Evolutionary conservation across 2,113 vertebrate genomes (phyloP).

Genomic region (Cervus canadensis): DNA sequence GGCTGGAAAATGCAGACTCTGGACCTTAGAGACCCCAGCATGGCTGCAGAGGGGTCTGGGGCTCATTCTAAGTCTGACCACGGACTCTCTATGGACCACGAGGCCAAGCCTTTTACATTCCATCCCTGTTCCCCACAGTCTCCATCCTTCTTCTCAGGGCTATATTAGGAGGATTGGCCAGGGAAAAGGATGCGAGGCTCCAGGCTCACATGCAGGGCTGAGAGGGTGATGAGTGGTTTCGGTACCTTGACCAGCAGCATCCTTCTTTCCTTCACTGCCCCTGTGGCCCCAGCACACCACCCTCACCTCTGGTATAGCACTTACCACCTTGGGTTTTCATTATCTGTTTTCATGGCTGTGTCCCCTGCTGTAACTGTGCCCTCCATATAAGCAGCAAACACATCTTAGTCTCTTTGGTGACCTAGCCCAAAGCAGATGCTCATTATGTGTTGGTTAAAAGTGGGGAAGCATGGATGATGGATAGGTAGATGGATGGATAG

Average conservation of each 20-base stretch:
- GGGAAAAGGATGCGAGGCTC: not conserved
- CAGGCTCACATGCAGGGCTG: not conserved
- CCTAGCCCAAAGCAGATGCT: not conserved
- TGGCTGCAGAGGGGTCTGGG: not conserved
- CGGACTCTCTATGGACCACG: not conserved
- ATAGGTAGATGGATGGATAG: not conserved
- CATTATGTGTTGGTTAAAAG: not conserved
- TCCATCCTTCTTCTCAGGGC: not conserved
- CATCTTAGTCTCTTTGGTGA: not conserved
- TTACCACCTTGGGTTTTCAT: not conserved
- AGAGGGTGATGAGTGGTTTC: not conserved
- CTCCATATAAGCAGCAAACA: not conserved
- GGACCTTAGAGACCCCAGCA: not conserved
- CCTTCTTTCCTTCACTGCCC: not conserved
- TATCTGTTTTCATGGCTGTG: not conserved
- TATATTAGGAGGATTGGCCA: not conserved
- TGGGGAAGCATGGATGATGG: not conserved
- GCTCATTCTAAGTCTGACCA: not conserved
- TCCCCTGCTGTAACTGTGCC: not conserved
- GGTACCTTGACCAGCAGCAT: not conserved
- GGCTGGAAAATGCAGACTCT: conserved; percentile 21
- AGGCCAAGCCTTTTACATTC: not conserved
- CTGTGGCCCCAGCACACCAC: not conserved
- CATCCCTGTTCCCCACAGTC: not conserved
- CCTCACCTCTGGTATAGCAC: not conserved